Evolutionary conservation across 1,140 invertebrate species (phyloP).

Genomic region (Hylaeus volcanicus): DNA sequence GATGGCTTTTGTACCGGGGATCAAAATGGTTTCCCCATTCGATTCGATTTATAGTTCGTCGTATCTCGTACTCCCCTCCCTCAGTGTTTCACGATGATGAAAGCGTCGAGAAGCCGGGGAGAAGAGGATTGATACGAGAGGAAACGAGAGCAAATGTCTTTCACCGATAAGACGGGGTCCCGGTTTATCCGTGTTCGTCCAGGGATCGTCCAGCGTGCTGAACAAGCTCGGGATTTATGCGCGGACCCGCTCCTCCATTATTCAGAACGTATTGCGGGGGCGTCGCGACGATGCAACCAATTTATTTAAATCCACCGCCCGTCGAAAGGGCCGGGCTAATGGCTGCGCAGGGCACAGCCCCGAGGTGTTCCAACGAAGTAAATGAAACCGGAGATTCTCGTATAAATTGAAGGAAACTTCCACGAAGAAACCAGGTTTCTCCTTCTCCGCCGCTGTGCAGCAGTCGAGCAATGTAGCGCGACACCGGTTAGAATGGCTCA

Average conservation of each 20-base stretch:
- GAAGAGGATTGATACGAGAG: background rate
- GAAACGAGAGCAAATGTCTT: background rate
- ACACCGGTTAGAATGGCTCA: too few relatives aligned
- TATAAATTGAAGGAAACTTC: too few relatives aligned
- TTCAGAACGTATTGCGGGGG: constrained; percentile 11
- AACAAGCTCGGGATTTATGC: background rate
- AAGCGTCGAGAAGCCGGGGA: background rate
- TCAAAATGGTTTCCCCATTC: background rate
- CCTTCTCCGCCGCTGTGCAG: too few relatives aligned
- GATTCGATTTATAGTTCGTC: background rate
- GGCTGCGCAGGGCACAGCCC: background rate
- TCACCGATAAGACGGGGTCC: constrained; percentile 1
- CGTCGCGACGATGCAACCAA: constrained; percentile 8
- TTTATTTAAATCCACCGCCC: constrained; percentile 6
- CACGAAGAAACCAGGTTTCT: too few relatives aligned
- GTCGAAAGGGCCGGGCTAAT: background rate
- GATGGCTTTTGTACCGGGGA: constrained; percentile 2
- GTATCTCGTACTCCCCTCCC: background rate
- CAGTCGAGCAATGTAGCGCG: too few relatives aligned
- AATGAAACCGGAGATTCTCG: background rate
- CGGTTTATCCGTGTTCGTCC: background rate
- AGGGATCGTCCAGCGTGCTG: background rate
- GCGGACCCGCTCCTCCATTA: background rate
- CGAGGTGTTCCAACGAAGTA: background rate
- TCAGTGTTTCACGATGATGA: background rate